phyloP scores from a whole-genome alignment of 1,140 invertebrate species.

The Micrasema minimum region DNA sequence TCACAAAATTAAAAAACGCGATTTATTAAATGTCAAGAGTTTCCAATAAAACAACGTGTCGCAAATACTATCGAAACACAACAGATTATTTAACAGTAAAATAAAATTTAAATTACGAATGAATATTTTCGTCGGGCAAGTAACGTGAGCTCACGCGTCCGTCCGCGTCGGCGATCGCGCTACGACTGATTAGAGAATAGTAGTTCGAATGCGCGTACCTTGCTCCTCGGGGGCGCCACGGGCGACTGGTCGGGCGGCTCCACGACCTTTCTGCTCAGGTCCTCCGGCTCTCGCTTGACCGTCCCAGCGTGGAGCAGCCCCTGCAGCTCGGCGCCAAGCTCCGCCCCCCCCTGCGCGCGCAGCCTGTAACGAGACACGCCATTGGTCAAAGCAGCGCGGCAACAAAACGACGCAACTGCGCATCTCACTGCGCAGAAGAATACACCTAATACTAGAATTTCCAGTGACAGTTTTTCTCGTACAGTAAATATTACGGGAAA shows the following conservation, averaged over 20 bases:
- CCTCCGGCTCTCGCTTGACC: slow-evolving; percentile 68
- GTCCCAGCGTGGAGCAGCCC: slow-evolving; percentile 66
- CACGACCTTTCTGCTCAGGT: slow-evolving; percentile 67
- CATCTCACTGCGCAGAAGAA: background rate
- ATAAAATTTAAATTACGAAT: background rate
- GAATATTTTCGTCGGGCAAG: slow-evolving; percentile 23
- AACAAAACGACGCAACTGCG: slow-evolving; percentile 55
- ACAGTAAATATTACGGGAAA: too few species aligned
- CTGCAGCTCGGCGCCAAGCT: slow-evolving; percentile 65
- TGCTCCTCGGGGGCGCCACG: slow-evolving; percentile 61
- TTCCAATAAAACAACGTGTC: slow-evolving; percentile 27
- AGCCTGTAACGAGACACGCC: slow-evolving; percentile 61
- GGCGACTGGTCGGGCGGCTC: slow-evolving; percentile 62
- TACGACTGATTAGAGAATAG: background rate
- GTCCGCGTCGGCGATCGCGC: slow-evolving; percentile 17
- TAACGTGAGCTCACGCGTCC: slow-evolving; percentile 32
- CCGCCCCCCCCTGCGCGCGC: slow-evolving; percentile 66
- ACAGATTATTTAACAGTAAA: background rate
- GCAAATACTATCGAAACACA: slow-evolving; percentile 33
- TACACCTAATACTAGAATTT: too few species aligned
- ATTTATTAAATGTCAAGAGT: slow-evolving; percentile 20
- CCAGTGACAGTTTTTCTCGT: too few species aligned
- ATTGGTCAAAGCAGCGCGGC: slow-evolving; percentile 63
- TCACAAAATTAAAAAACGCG: background rate
- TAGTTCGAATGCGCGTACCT: slow-evolving; percentile 49